Evolutionary conservation across 2,797 vertebrate genomes (phyloP).

Genomic region (Gymnoscopelus microlampas): DNA sequence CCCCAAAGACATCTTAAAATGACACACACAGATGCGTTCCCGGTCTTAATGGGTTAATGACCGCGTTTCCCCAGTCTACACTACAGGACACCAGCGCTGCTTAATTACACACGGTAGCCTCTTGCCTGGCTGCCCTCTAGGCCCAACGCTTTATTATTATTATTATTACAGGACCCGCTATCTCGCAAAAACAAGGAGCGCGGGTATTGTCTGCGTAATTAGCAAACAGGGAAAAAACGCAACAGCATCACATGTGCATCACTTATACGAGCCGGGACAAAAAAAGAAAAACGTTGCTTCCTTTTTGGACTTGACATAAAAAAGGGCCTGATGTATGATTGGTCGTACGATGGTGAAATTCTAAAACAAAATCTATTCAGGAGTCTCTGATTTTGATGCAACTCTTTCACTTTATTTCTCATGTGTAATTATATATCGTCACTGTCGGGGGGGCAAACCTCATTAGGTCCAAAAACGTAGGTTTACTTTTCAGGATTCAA

Average conservation of each 20-base stretch:
- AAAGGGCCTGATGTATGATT: no score
- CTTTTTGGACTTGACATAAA: background rate
- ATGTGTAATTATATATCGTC: no score
- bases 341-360: no score
- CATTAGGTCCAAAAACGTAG: no score
- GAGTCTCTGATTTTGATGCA: no score
- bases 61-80: constrained; percentile 80
- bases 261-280: constrained; percentile 86
- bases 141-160: constrained; percentile 75
- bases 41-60: no score
- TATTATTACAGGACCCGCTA: constrained; percentile 88
- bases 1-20: no score
- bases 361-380: no score
- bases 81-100: constrained; percentile 76
- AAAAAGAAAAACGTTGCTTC: background rate
- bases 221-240: constrained; percentile 86
- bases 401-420: no score
- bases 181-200: constrained; percentile 85
- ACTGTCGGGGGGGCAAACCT: no score
- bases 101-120: constrained; percentile 92
- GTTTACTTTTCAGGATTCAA: no score
- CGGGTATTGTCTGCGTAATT: constrained; percentile 90
- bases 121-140: constrained; percentile 87
- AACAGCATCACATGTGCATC: constrained; percentile 87
- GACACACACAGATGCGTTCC: no score